These are phyloP conservation scores for Solea senegalensis DNA, from an alignment of 2,113 vertebrate species.

Conservation along the genomic window DNA sequence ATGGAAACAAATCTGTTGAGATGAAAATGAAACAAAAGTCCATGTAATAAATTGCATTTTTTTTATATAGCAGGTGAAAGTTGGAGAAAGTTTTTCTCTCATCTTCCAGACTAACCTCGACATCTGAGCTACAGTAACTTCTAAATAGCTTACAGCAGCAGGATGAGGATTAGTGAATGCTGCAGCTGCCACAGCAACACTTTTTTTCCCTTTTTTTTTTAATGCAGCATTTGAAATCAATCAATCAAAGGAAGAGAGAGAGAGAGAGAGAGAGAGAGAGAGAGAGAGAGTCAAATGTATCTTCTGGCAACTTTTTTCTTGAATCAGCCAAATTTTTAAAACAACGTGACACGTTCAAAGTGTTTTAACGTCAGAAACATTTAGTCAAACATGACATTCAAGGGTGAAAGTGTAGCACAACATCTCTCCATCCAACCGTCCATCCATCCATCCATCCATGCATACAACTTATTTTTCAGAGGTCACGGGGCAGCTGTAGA, in stretches of 20 bases:
- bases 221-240: conserved; percentile 22
- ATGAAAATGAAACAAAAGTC: not conserved
- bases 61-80: not conserved
- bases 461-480: too few species aligned
- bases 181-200: conserved; percentile 16
- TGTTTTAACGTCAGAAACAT: not conserved
- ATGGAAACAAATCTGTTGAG: not conserved
- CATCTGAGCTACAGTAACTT: conserved; percentile 38
- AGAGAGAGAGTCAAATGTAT: conserved; percentile 11
- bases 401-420: not conserved
- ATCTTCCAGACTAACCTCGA: conserved; percentile 2
- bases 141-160: conserved; percentile 53
- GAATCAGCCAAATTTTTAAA: not conserved
- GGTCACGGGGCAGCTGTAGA: too few species aligned
- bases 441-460: too few species aligned
- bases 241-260: not conserved
- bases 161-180: conserved; percentile 37
- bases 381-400: conserved; percentile 1
- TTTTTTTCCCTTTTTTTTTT: not conserved
- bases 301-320: not conserved
- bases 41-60: not conserved
- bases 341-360: not conserved
- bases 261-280: not conserved
- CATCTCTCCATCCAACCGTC: too few species aligned
- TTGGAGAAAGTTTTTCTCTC: conserved; percentile 8